phyloP scores from a whole-genome alignment of 1,140 invertebrate genomes.

The Cryptotermes secundus region DNA sequence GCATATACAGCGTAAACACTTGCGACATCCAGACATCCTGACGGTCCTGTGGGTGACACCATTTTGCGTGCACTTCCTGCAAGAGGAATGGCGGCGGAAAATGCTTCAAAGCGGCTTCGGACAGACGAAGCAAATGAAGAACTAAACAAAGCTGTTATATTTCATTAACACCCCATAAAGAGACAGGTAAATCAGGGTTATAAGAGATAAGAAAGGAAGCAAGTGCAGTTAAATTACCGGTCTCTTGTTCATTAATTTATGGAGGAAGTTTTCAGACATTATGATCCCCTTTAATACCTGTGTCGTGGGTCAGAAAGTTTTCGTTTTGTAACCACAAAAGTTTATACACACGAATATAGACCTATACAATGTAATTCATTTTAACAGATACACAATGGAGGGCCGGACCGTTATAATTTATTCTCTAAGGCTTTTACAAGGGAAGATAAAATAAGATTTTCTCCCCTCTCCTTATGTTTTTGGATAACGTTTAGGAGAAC shows the following conservation, averaged over 20 bases:
- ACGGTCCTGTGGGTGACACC: no score
- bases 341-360: not conserved
- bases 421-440: not conserved
- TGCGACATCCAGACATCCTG: no score
- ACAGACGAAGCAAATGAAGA: not conserved
- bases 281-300: not conserved
- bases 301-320: not conserved
- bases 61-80: no score
- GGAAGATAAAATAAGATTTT: constrained; percentile 15
- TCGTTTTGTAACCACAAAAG: not conserved
- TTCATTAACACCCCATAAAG: constrained; percentile 1
- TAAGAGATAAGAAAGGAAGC: not conserved
- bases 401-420: constrained; percentile 4
- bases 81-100: no score
- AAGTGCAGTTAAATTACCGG: not conserved
- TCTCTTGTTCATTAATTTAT: not conserved
- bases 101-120: not conserved
- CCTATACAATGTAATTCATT: not conserved
- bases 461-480: not conserved
- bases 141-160: constrained; percentile 8
- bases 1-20: no score
- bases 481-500: not conserved
- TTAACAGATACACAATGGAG: constrained; percentile 16
- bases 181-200: not conserved
- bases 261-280: not conserved